Evolutionary conservation across 2,888 invertebrate genomes (phyloP), one percentile per base, ranked within the genome.

Genomic region (Leptarthrus brevirostris): DNA sequence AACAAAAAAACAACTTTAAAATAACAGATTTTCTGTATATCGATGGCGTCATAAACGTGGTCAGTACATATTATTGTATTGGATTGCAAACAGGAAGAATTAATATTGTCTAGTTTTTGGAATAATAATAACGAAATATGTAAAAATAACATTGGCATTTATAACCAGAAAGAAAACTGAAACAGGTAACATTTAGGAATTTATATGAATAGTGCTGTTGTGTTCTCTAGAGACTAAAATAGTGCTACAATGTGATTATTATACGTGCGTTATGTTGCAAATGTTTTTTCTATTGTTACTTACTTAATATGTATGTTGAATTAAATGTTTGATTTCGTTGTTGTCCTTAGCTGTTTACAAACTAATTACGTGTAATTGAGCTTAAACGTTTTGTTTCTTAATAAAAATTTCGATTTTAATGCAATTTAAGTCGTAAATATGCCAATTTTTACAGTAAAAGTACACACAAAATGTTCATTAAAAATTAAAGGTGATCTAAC

Each of bases 151-250:
- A 40, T 61, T n/a, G n/a, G 58, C 14, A 22, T 20, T 49, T 40
- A 44, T 44, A 64, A 44, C 40, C 44, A 64, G 44, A 47, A 14
- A 14, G 44, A 64, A 40, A 44, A 44, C 44, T 40, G 64, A 47
- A 64, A 64, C 64, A 64, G 64, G 64, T 64, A 61, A 64, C n/a
- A 64, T 22, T 44, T 64, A 64, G 64, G 44, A 64, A 64, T 64
- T 64, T 64, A 47, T 24, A 44, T 40, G 64, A 64, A 64, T 64
- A 64, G 47, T 44, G 44, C 64, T 64, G 64, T 44, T 47, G 64
- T 64, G 64, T 64, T 64, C 64, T 64, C 14, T 64, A 64, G 64
- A 64, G 12, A 44, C 22, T 47, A 64, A 64, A 44, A 64, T 47
- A 20, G 36, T 36, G n/a, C n/a, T n/a, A n/a, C n/a, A 64, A 24